Evolutionary conservation across 2,113 vertebrate genomes (phyloP).

Genomic region (Salvelinus alpinus): DNA sequence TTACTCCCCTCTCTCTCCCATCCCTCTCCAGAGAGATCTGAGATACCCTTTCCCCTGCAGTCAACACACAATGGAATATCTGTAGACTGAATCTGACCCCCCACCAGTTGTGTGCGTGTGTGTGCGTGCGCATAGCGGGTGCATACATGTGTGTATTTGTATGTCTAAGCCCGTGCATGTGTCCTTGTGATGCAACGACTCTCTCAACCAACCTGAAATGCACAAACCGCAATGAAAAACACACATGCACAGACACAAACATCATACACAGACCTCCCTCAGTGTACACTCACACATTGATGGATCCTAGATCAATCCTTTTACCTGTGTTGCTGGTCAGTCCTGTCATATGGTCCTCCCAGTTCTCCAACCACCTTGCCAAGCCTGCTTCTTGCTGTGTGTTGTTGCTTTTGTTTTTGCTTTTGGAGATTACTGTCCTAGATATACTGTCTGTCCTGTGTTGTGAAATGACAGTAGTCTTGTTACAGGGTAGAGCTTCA

Average conservation of each 20-base stretch:
- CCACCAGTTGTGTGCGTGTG: conserved; percentile 11
- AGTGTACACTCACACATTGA: background rate
- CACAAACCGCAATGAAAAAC: background rate
- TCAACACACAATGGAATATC: conserved; percentile 5
- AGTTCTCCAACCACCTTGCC: background rate
- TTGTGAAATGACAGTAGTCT: background rate
- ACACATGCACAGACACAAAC: background rate
- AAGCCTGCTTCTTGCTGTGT: background rate
- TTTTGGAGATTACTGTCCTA: background rate
- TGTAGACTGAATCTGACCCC: conserved; percentile 8
- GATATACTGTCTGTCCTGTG: too few relatives aligned
- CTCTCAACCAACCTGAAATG: conserved; percentile 26
- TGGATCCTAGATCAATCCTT: background rate
- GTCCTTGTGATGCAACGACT: conserved; percentile 59
- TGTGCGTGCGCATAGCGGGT: background rate
- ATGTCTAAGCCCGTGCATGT: conserved; percentile 4
- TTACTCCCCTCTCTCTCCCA: conserved; percentile 10
- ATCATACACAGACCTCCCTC: background rate
- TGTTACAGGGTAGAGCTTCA: background rate
- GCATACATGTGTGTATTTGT: conserved; percentile 30
- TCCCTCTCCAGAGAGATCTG: conserved; percentile 23
- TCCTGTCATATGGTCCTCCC: background rate
- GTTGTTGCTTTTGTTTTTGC: background rate
- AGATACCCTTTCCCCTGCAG: conserved; percentile 14
- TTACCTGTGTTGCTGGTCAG: conserved; percentile 43